Percentiles rank a stretch among this genome's conserved stretches.
Conservation (phyloP, 2,888 invertebrate genomes). For the Kryphioiulus occultus region DNA sequence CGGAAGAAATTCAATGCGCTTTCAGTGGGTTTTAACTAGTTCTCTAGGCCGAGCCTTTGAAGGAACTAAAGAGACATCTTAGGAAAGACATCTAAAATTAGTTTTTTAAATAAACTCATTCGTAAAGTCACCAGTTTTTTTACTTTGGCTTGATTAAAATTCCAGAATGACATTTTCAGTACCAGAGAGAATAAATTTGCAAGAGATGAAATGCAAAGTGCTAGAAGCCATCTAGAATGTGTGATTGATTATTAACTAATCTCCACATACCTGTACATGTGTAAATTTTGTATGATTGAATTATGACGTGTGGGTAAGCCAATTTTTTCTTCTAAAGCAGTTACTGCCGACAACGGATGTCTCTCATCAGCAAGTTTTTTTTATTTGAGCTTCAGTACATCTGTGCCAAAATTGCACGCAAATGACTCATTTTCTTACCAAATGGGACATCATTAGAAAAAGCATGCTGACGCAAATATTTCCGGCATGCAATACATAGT, state of each 20-base stretch:
- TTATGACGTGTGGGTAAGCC: neutral
- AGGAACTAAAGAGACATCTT: too few relatives aligned
- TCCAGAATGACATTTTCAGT: neutral
- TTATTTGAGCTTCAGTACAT: neutral
- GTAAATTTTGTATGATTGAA: neutral
- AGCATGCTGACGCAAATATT: neutral
- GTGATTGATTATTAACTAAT: neutral
- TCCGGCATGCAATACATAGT: neutral
- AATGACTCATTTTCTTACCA: neutral
- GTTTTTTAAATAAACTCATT: neutral
- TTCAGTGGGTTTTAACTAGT: too few relatives aligned
- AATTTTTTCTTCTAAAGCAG: neutral
- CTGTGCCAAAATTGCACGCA: neutral
- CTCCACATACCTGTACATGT: neutral
- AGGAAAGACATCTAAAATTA: too few relatives aligned
- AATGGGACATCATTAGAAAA: neutral
- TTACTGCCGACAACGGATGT: neutral
- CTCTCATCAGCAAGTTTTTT: neutral
- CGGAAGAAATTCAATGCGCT: neutral
- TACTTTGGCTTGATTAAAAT: neutral
- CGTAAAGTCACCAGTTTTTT: neutral
- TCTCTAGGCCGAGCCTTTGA: too few relatives aligned
- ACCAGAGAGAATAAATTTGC: neutral
- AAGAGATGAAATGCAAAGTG: neutral
- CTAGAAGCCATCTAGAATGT: neutral